Percentiles rank a stretch among this genome's conserved stretches.
phyloP scores from a whole-genome alignment of 2,113 vertebrate genomes.

The Colinus virginianus region DNA sequence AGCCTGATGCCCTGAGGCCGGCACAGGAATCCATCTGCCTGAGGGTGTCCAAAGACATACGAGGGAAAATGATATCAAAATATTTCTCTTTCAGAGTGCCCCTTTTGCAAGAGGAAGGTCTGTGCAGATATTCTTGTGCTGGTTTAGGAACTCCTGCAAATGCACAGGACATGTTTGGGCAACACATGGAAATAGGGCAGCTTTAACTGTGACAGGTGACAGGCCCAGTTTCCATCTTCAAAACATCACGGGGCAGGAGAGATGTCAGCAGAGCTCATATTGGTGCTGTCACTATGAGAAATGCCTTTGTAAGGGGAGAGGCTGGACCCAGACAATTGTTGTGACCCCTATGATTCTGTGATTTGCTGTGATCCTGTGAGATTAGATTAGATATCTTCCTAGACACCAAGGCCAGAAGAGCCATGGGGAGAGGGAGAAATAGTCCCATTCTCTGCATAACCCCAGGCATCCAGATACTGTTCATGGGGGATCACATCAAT shows the following conservation, averaged over 20 bases:
- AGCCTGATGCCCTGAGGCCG: neutral
- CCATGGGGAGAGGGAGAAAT: neutral
- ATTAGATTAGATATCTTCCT: neutral
- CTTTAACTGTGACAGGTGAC: neutral
- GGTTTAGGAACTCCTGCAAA: neutral
- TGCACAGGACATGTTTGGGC: neutral
- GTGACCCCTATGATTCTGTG: too few species aligned
- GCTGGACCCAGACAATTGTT: neutral
- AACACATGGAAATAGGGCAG: neutral
- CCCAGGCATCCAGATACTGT: neutral
- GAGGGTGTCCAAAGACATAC: neutral
- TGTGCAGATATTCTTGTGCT: neutral
- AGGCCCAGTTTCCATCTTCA: neutral
- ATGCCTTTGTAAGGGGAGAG: neutral
- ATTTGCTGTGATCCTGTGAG: too few species aligned
- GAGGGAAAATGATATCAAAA: neutral
- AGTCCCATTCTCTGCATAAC: neutral
- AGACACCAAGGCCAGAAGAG: neutral
- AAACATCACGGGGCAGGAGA: neutral
- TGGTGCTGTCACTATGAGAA: neutral
- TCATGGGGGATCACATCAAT: rapidly evolving
- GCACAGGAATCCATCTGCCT: neutral
- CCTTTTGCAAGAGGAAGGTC: neutral
- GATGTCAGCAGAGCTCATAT: neutral
- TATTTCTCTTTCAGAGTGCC: neutral